A percentile compares a stretch with the other conserved stretches of the same genome.
Evolutionary conservation across 2,113 vertebrate species (phyloP).

Genomic region (Delphinapterus leucas): DNA sequence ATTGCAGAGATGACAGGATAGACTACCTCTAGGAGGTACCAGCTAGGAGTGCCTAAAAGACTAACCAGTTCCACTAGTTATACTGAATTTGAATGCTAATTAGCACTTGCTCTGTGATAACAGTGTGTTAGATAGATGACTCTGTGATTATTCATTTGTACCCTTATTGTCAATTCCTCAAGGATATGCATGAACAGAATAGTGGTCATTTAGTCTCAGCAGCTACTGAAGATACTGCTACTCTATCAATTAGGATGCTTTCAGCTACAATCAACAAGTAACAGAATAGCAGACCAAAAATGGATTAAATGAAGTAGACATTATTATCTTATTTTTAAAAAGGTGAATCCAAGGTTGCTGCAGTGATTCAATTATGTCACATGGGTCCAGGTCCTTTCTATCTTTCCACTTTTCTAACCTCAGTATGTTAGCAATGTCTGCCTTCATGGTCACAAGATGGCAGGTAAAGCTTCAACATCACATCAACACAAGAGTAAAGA

Average conservation of each 20-base stretch:
- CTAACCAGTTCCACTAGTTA: neutral
- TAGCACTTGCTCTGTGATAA: neutral
- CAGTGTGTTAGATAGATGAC: neutral
- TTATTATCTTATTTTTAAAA: neutral
- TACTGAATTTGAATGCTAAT: neutral
- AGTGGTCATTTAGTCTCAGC: neutral
- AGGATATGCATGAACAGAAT: neutral
- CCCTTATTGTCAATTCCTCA: neutral
- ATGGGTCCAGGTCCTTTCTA: neutral
- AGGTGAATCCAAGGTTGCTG: neutral
- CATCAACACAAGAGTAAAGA: neutral
- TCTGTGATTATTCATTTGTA: neutral
- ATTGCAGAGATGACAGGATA: neutral
- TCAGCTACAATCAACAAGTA: neutral
- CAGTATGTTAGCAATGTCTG: neutral
- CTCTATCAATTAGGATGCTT: neutral
- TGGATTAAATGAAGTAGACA: neutral
- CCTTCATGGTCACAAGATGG: neutral
- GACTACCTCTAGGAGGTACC: neutral
- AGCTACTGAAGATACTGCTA: neutral
- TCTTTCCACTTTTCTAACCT: neutral
- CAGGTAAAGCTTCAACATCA: neutral
- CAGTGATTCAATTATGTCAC: neutral
- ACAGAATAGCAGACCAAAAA: neutral
- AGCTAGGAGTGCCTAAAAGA: neutral